phyloP scores from a whole-genome alignment of 2,888 invertebrate species.

The Disparrhopalites patrizii region DNA sequence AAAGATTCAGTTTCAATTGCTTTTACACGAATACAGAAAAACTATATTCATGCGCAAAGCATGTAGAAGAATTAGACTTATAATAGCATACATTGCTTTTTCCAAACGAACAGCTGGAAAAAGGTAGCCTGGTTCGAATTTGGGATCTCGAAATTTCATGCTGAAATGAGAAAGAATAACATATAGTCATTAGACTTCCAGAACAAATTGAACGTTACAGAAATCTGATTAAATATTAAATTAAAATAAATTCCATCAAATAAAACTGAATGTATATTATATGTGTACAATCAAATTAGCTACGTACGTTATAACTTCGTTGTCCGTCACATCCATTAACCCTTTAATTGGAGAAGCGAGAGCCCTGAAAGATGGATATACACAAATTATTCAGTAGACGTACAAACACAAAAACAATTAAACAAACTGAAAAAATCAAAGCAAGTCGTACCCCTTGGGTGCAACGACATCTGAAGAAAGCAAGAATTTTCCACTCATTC shows the following conservation, averaged over 20 bases:
- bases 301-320: constrained; percentile 54
- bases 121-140: constrained; percentile 66
- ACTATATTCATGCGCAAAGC: constrained; percentile 3
- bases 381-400: neutral
- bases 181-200: too few relatives aligned
- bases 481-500: constrained; percentile 77
- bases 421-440: constrained; percentile 11
- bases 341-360: constrained; percentile 69
- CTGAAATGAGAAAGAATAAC: constrained; percentile 54
- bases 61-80: constrained; percentile 9
- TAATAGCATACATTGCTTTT: constrained; percentile 53
- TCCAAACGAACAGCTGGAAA: constrained; percentile 68
- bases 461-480: constrained; percentile 66
- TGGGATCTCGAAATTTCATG: constrained; percentile 73
- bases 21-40: constrained; percentile 18
- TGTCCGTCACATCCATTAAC: constrained; percentile 57
- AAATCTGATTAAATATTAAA: neutral
- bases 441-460: constrained; percentile 60
- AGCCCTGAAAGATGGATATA: constrained; percentile 53
- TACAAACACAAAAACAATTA: neutral
- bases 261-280: neutral
- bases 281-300: neutral
- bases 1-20: constrained; percentile 53
- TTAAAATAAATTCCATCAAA: neutral
- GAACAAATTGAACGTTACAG: too few relatives aligned